phyloP scores from a whole-genome alignment of 2,797 vertebrate genomes.

The Poliocrania exsul region DNA sequence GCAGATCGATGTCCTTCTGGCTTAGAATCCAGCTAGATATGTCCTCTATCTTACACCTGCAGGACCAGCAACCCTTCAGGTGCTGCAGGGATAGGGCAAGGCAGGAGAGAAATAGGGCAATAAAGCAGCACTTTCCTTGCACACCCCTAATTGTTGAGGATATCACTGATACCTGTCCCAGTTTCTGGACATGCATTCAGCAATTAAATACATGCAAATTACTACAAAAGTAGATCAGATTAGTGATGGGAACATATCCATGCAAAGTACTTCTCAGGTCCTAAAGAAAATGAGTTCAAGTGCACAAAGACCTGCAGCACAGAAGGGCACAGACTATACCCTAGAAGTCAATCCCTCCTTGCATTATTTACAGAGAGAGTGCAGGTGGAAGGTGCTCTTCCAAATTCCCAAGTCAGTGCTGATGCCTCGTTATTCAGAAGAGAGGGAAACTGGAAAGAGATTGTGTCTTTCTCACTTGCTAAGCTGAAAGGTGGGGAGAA shows the following conservation, averaged over 20 bases:
- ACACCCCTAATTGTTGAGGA: background rate
- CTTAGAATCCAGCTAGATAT: background rate
- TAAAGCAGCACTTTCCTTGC: background rate
- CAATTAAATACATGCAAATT: conserved; percentile 65
- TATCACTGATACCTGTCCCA: conserved; percentile 23
- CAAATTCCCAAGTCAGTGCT: background rate
- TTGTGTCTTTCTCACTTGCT: background rate
- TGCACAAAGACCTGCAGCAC: background rate
- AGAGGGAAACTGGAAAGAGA: background rate
- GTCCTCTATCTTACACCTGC: background rate
- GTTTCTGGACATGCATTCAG: conserved; percentile 37
- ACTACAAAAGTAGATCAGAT: conserved; percentile 54
- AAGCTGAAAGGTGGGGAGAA: background rate
- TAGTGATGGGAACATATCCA: background rate
- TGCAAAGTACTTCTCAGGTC: background rate
- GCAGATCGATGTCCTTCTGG: background rate
- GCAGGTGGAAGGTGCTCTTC: background rate
- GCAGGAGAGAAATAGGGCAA: conserved; percentile 31
- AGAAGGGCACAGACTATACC: background rate
- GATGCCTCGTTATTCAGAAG: background rate
- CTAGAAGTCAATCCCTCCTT: background rate
- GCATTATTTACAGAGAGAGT: background rate
- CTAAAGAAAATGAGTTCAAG: conserved; percentile 42
- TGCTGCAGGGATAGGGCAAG: background rate
- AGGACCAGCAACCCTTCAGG: background rate